Percentiles rank a stretch among this genome's conserved stretches.
Conservation (phyloP, 2,113 vertebrate genomes). For the Pterocles burchelli region DNA sequence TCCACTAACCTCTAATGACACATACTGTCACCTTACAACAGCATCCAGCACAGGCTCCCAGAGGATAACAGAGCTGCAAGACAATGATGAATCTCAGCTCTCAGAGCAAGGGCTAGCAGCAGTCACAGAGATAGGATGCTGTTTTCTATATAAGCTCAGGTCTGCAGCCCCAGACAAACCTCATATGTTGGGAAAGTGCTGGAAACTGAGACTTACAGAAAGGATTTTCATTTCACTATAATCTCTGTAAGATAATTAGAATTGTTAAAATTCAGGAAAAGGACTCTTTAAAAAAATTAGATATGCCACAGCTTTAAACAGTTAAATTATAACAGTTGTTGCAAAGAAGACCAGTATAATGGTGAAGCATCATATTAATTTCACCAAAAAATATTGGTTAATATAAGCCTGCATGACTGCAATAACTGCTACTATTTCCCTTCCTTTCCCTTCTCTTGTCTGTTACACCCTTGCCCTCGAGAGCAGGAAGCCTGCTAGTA, state of each 20-base stretch:
- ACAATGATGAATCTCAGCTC: background rate
- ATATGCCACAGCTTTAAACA: background rate
- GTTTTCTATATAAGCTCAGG: background rate
- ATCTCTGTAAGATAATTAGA: background rate
- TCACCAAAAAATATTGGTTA: background rate
- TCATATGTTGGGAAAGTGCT: background rate
- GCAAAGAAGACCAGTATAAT: background rate
- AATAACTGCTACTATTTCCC: background rate
- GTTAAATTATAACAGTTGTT: background rate
- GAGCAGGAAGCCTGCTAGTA: constrained; percentile 21
- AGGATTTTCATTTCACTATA: background rate
- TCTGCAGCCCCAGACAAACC: background rate
- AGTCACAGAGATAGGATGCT: background rate
- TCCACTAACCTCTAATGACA: background rate
- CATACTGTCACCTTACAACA: background rate
- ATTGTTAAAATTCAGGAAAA: background rate
- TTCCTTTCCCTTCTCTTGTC: background rate
- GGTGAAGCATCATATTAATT: background rate
- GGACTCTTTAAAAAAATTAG: accelerated
- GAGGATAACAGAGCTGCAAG: background rate
- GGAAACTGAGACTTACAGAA: background rate
- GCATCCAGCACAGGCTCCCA: background rate
- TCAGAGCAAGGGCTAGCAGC: background rate
- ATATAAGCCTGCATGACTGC: background rate
- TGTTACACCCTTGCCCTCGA: background rate